phyloP scores from a whole-genome alignment of 2,113 vertebrate species.

The Thomomys bottae region DNA sequence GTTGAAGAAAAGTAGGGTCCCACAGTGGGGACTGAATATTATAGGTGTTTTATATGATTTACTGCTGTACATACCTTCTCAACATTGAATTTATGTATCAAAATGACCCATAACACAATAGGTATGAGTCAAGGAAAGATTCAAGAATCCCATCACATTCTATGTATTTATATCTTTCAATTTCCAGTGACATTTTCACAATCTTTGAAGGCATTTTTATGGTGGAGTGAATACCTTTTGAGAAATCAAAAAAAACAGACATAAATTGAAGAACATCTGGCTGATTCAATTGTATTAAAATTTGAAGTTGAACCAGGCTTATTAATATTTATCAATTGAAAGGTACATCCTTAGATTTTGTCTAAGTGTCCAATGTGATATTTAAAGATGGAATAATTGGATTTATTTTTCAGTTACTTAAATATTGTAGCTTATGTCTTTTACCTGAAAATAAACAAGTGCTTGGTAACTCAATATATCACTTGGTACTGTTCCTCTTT shows the following conservation, averaged over 20 bases:
- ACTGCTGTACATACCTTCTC: not conserved
- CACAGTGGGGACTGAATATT: not conserved
- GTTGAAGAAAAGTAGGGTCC: not conserved
- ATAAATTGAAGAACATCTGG: constrained; percentile 57
- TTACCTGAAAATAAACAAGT: constrained; percentile 53
- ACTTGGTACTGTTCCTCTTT: constrained; percentile 18
- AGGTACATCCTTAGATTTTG: constrained; percentile 60
- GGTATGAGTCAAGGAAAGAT: not conserved
- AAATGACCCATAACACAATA: not conserved
- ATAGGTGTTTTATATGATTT: constrained; percentile 39
- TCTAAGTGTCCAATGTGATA: constrained; percentile 28
- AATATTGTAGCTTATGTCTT: constrained; percentile 50
- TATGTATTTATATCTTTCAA: constrained; percentile 49
- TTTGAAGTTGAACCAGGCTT: constrained; percentile 52
- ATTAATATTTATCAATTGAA: constrained; percentile 74
- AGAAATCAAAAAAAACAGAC: constrained; percentile 63
- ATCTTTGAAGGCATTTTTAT: constrained; percentile 60
- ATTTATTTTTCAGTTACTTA: constrained; percentile 36
- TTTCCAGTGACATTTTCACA: constrained; percentile 36
- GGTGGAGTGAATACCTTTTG: constrained; percentile 43
- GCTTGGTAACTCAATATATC: constrained; percentile 47
- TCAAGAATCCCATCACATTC: not conserved
- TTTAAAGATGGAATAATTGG: constrained; percentile 40
- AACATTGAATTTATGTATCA: not conserved
- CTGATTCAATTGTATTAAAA: constrained; percentile 59